phyloP scores from a whole-genome alignment of 23 tunicate genomes.

The Trididemnum clinides region DNA sequence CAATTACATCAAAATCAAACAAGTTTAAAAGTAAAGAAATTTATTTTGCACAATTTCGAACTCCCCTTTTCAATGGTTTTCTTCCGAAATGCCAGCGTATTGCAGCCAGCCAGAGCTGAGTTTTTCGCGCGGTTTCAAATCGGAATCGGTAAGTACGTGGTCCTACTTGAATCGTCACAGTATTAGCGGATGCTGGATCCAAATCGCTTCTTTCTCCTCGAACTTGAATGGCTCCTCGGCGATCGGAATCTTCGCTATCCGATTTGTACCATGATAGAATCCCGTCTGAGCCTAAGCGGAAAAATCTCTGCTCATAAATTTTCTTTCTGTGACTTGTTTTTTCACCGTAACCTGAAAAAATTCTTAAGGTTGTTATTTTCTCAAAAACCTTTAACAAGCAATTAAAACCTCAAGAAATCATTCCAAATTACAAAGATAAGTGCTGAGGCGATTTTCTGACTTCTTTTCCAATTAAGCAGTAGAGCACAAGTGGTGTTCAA shows the following conservation, averaged over 20 bases:
- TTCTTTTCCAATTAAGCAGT: too few relatives aligned
- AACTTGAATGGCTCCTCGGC: slow-evolving; percentile 36
- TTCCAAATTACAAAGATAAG: too few relatives aligned
- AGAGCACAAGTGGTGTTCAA: too few relatives aligned
- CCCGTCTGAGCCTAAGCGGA: slow-evolving; percentile 34
- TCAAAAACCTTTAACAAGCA: too few relatives aligned
- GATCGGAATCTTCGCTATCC: slow-evolving; percentile 42
- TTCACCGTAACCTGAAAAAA: slow-evolving; percentile 33
- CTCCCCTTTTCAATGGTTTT: slow-evolving; percentile 10
- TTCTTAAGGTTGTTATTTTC: too few relatives aligned
- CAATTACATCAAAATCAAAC: too few relatives aligned
- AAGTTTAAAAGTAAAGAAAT: too few relatives aligned
- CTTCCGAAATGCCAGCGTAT: slow-evolving; percentile 45
- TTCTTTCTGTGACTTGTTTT: slow-evolving; percentile 36
- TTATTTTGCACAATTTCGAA: too few relatives aligned
- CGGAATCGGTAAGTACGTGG: slow-evolving; percentile 45
- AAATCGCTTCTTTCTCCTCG: slow-evolving; percentile 25
- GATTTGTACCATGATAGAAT: slow-evolving; percentile 36
- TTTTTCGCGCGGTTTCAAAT: slow-evolving; percentile 9
- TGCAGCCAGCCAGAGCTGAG: slow-evolving; percentile 53
- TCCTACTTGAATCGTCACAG: neutral
- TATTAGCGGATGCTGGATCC: neutral
- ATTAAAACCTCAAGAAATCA: too few relatives aligned
- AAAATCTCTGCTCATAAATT: slow-evolving; percentile 29
- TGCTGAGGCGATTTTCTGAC: too few relatives aligned